Conservation (phyloP, 2,797 vertebrate genomes). For the Lepilemur ruficaudatus region DNA sequence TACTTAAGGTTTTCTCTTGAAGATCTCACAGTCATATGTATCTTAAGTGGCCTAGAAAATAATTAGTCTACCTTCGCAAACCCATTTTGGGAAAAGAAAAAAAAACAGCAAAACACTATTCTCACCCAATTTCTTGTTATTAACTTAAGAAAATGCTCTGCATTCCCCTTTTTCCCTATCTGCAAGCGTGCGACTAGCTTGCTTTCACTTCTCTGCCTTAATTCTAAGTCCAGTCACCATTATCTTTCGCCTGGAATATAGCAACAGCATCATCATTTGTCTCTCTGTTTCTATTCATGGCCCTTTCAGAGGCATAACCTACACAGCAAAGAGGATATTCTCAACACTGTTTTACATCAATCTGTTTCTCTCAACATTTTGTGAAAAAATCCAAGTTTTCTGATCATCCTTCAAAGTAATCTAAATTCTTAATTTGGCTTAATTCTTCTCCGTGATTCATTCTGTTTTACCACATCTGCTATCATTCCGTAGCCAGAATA, state of each 20-base stretch:
- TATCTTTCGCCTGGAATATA: not conserved
- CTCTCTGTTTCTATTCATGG: not conserved
- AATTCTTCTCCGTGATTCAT: not conserved
- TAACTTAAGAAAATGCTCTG: not conserved
- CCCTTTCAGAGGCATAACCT: not conserved
- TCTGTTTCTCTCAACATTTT: not conserved
- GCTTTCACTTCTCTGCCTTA: not conserved
- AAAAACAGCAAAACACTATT: not conserved
- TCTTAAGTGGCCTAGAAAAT: not conserved
- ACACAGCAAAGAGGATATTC: not conserved
- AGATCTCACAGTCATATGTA: not conserved
- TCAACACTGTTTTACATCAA: not conserved
- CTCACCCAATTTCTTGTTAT: not conserved
- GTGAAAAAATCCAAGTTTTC: not conserved
- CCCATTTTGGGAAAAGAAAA: not conserved
- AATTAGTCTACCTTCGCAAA: not conserved
- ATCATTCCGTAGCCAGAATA: not conserved
- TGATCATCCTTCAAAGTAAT: not conserved
- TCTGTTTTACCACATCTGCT: not conserved
- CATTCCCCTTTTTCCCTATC: not conserved
- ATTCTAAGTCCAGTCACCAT: not conserved
- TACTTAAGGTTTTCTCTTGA: not conserved
- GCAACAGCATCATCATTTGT: not conserved
- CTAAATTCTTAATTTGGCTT: not conserved
- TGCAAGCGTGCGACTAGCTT: not conserved